Percentiles rank a stretch among this genome's conserved stretches.
phyloP scores from a whole-genome alignment of 2,888 invertebrate species.

The Pimpla rufipes region DNA sequence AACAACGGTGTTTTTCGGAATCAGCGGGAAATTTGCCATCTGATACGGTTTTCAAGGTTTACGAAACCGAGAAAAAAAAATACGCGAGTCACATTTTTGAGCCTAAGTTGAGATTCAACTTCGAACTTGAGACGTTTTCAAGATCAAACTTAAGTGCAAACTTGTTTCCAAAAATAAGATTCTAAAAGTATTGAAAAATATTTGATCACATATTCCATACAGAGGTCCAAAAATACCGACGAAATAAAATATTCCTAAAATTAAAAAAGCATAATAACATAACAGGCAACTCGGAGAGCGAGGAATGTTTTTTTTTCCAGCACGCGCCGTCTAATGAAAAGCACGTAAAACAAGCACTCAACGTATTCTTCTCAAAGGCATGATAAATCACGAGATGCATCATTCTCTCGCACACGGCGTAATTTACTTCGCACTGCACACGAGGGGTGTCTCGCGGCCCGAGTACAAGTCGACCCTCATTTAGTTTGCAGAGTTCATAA shows the following conservation, averaged over 20 bases:
- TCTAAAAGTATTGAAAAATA: too few relatives aligned
- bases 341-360: conserved; percentile 17
- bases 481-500: conserved; percentile 20
- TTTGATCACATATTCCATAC: neutral
- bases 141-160: too few relatives aligned
- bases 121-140: too few relatives aligned
- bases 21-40: too few relatives aligned
- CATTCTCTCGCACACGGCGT: neutral
- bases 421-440: neutral
- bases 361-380: conserved; percentile 21
- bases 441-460: neutral
- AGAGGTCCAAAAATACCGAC: neutral
- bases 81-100: too few relatives aligned
- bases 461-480: conserved; percentile 7
- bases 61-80: too few relatives aligned
- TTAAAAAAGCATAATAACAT: neutral
- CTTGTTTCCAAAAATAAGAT: too few relatives aligned
- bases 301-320: neutral
- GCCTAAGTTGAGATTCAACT: too few relatives aligned
- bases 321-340: neutral
- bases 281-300: neutral
- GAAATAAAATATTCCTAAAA: neutral
- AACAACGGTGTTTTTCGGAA: too few relatives aligned
- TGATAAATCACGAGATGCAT: conserved; percentile 16
- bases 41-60: too few relatives aligned